These are phyloP conservation scores for Drosophila vallismaia DNA, from an alignment of 2,888 invertebrate species.

Conservation along the genomic window DNA sequence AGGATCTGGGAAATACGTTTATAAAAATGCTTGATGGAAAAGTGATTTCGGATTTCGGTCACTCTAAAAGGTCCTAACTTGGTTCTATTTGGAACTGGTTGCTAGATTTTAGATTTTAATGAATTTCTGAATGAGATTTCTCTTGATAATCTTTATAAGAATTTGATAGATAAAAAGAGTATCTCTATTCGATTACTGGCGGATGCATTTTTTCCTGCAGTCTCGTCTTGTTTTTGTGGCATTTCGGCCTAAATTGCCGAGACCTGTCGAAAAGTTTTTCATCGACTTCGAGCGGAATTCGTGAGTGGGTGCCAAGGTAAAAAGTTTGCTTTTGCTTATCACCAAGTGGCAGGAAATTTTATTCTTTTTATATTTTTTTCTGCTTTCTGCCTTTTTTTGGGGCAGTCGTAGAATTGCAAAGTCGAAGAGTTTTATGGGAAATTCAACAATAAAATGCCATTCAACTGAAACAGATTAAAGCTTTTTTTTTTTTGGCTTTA, in stretches of 20 bases:
- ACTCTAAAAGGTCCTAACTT: not conserved
- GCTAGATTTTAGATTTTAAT: too few species aligned
- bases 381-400: not conserved
- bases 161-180: too few species aligned
- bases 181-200: not conserved
- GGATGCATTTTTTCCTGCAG: not conserved
- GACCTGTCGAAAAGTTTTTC: constrained; percentile 72
- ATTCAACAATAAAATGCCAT: not conserved
- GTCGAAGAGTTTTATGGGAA: not conserved
- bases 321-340: constrained; percentile 32
- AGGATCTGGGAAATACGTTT: not conserved
- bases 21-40: not conserved
- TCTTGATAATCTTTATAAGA: too few species aligned
- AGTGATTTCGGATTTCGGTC: not conserved
- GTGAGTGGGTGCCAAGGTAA: constrained; percentile 26
- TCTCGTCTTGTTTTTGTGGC: constrained; percentile 46
- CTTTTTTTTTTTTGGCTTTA: not conserved
- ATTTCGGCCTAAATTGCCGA: constrained; percentile 67
- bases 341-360: constrained; percentile 47
- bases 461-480: not conserved
- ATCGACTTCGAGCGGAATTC: constrained; percentile 52
- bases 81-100: too few species aligned
- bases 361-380: not conserved
- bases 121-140: too few species aligned
- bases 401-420: constrained; percentile 1